A percentile compares a stretch with the other conserved stretches of the same genome.
These are phyloP conservation scores for Metopia argyrocephala DNA, from an alignment of 2,888 invertebrate species.

Conservation along the genomic window DNA sequence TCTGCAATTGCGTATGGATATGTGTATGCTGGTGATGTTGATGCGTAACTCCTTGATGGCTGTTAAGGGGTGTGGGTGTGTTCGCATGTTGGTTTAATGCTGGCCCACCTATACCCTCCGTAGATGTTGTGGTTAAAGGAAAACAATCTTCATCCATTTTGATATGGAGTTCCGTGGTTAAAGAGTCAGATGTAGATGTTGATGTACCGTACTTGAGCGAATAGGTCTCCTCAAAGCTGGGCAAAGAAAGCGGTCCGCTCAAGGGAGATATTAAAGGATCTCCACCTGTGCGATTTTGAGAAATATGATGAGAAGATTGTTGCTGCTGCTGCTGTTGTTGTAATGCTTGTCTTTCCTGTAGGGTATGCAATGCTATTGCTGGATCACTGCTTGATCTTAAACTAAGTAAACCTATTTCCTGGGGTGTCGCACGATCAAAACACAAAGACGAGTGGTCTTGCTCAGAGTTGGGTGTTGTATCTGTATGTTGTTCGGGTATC, in stretches of 20 bases:
- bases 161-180: conserved; percentile 81
- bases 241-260: conserved; percentile 79
- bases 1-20: conserved; percentile 63
- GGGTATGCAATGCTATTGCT: conserved; percentile 75
- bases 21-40: conserved; percentile 61
- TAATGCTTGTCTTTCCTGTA: conserved; percentile 70
- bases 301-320: conserved; percentile 63
- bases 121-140: conserved; percentile 78
- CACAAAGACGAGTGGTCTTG: conserved; percentile 73
- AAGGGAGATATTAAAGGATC: conserved; percentile 71
- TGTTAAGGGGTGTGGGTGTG: conserved; percentile 24
- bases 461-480: conserved; percentile 68
- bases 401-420: conserved; percentile 73
- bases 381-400: conserved; percentile 78
- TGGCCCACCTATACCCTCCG: conserved; percentile 63
- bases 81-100: conserved; percentile 65
- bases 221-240: conserved; percentile 94
- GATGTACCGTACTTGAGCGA: conserved; percentile 86
- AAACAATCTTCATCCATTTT: conserved; percentile 94
- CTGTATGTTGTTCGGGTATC: conserved; percentile 74
- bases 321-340: conserved; percentile 70
- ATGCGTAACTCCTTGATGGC: conserved; percentile 57
- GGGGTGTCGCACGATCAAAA: conserved; percentile 72
- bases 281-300: conserved; percentile 39
- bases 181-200: conserved; percentile 68